Evolutionary conservation across 2,888 invertebrate species (phyloP), one percentile per base, ranked within the genome.

Genomic region (Eristalis intricaria): DNA sequence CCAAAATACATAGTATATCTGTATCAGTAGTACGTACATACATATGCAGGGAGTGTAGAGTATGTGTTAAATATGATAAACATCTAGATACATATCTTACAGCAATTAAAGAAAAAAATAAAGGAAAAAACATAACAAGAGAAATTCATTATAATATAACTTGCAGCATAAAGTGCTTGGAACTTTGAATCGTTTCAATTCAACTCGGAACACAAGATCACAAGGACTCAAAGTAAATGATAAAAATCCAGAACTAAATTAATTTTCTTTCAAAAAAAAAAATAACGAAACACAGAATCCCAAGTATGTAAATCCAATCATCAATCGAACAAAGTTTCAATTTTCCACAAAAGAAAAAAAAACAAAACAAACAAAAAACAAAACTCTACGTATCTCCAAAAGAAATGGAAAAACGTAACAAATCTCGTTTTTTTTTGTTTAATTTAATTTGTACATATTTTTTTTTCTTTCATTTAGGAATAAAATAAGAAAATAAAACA

Each of bases 271-370:
- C 19, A 19, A 80, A 65, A 81, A 70, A n/a, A n/a, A n/a, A n/a
- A n/a, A n/a, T n/a, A n/a, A 65, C 29, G 76, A 76, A 64, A 64
- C 63, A 63, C 61, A 64, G 26, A 70, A 64, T 84, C 79, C 75
- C 84, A 87, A 26, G 60, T n/a, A n/a, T n/a, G n/a, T 15, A 69
- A 77, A 60, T 80, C 79, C 75, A 87, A 87, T 79, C 87, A 87
- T 79, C 87, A 87, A 84, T 87, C 69, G 84, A 87, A 87, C 87
- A 87, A 84, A 84, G 84, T 84, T 87, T 87, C 70, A 87, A 84
- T 87, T 84, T 75, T 61, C 5, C 5, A 4, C 63, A 32, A 74
- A 50, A 13, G 1, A 50, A n/a, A 50, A 43, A 19, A 50, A n/a
- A 50, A 19, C 19, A 50, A 19, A 50, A 50, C 15, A 2, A 7